Base-by-base conservation (phyloP, 2,113 vertebrate species). In the Pao palembangensis region DNA sequence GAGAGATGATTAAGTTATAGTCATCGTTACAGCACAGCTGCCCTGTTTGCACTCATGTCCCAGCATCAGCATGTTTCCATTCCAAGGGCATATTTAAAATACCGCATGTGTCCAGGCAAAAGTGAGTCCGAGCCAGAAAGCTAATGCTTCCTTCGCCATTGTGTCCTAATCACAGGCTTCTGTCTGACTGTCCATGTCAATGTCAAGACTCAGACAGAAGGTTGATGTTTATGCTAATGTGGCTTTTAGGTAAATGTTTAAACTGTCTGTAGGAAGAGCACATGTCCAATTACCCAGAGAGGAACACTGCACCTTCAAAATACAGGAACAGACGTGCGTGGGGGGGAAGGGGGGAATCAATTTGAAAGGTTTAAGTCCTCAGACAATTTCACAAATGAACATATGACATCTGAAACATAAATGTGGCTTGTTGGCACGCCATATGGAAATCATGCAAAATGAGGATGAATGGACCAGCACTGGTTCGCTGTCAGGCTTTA, bases 141-240 rank as follows among this genome's bases (percentile, higher is more conserved):
- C 7, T 51, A 3, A 46, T 19, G 25, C 51, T 41, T 7, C 25
- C 25, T 55, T 17, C 47, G 21, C 21, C 18, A 5, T 51, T 34
- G 17, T 23, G 38, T 52, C 16, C 34, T 46, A 7, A 10, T 20
- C 1, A 2, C 6, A 12, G 21, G n/a, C 43, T 47, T 51, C 31
- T n/a, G 42, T 42, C 38, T 52, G 31, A 23, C 19, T 54, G 55
- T 58, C 61, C 52, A 3, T 4, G 17, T 42, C 61, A 58, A 3
- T 3, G 17, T 42, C 55, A 53, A n/a, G 20, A 21, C 20, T 2
- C 5, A 34, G 18, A 51, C 12, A 21, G 12, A 28, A 23, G 23
- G 23, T 46, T 34, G 55, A 21, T 3, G 46, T 23, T 56, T 18
- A n/a, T 51, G 31, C 23, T 14, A 20, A 58, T 58, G 44, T 8